Base-by-base conservation (phyloP, 2,888 invertebrate genomes). In the Tanypteryx hageni region DNA sequence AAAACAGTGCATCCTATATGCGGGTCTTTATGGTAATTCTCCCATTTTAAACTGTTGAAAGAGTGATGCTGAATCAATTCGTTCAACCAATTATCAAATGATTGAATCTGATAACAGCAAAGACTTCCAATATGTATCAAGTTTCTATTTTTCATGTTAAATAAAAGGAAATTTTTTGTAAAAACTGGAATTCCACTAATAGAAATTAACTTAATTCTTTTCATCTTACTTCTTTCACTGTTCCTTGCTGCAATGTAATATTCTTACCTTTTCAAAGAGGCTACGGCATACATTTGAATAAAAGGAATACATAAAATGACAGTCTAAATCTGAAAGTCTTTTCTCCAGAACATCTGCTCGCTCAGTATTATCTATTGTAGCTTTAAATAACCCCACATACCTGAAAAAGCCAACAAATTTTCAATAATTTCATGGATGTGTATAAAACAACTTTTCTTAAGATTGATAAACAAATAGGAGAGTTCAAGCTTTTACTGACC, bases 251-350 rank as follows among this genome's bases (percentile, higher is more conserved):
- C 13, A 1, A 27, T 27, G 14, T 82, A n/a, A 10, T 61, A 61
- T 58, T 64, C 86, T 93, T 94, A 97, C 97, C 96, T 98, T 98
- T 95, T 99, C 99, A 95, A 99, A 99, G 81, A 99, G 96, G 94
- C 99, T 99, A 94, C 99, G 96, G 94, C 99, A 98, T 94, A 99
- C 98, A 94, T 99, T 99, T 44, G 97, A 96, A 94, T 99, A 99
- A 0, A 99, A 96, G 18, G 98, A 98, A 94, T 98, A 98, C 0
- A 98, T 99, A 95, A 99, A 99, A 94, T 97, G 97, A 92, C 96
- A 96, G 92, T 96, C 97, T 93, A 99, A 95, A 95, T 98, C 98
- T 68, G 95, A 95, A 64, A 99, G 95, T 91, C 99, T 96, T 93
- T 96, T 96, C 0, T 96, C 95, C 16, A 99, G 97, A 93, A 97